Conservation (phyloP, 1,140 invertebrate genomes). For the Heterodera carotae region DNA sequence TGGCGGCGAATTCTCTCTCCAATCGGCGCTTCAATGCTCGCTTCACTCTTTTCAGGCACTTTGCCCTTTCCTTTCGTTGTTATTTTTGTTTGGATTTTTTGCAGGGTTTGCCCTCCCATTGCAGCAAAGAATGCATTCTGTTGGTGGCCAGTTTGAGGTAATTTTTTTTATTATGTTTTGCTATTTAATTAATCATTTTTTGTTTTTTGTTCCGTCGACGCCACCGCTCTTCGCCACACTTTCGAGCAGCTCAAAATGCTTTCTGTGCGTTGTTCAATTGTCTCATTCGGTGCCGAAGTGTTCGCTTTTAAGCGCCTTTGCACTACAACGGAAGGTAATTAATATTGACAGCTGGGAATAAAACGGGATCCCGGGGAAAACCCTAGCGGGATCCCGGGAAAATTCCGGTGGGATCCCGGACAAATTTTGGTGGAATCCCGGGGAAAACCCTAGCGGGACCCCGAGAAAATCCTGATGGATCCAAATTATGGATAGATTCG, state of each 20-base stretch:
- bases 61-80: neutral
- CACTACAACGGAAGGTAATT: slow-evolving; percentile 30
- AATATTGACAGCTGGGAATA: too few relatives aligned
- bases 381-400: too few relatives aligned
- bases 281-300: slow-evolving; percentile 38
- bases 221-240: slow-evolving; percentile 13
- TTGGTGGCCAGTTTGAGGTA: slow-evolving; percentile 28
- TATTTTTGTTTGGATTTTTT: slow-evolving; percentile 36
- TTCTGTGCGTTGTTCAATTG: slow-evolving; percentile 39
- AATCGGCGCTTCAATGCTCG: slow-evolving; percentile 31
- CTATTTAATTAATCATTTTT: too few relatives aligned
- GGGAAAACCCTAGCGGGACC: too few relatives aligned
- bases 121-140: slow-evolving; percentile 44
- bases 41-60: slow-evolving; percentile 29
- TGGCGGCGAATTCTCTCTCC: slow-evolving; percentile 39
- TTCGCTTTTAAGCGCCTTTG: slow-evolving; percentile 41
- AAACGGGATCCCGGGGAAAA: too few relatives aligned
- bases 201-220: slow-evolving; percentile 28
- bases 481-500: slow-evolving; percentile 7
- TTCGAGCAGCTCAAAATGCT: slow-evolving; percentile 42
- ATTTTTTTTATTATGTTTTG: neutral
- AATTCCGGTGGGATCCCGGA: too few relatives aligned
- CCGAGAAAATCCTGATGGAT: too few relatives aligned
- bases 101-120: slow-evolving; percentile 30
- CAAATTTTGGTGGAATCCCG: too few relatives aligned